These are phyloP conservation scores for Lepidurus couesii DNA, from an alignment of 1,140 invertebrate species.

Conservation along the genomic window DNA sequence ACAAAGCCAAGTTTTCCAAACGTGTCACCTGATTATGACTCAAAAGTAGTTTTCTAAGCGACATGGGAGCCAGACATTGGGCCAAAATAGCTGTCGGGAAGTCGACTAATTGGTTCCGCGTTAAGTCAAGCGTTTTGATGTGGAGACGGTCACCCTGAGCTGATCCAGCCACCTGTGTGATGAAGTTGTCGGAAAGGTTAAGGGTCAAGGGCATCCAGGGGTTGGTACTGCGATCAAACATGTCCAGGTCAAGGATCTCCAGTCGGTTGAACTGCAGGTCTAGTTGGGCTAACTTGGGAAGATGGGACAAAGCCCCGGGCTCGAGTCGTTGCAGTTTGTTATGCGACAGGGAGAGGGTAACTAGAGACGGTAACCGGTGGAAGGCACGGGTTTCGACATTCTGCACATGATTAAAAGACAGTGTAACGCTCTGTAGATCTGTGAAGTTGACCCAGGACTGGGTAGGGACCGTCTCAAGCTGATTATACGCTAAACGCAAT, in stretches of 20 bases:
- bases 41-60: constrained; percentile 59
- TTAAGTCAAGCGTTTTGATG: constrained; percentile 63
- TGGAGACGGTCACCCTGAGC: constrained; percentile 47
- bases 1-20: constrained; percentile 64
- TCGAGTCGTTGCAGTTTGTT: constrained; percentile 44
- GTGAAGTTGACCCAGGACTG: constrained; percentile 56
- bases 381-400: constrained; percentile 55
- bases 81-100: constrained; percentile 58
- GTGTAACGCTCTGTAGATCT: constrained; percentile 60
- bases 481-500: constrained; percentile 68
- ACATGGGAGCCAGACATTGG: constrained; percentile 52
- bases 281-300: constrained; percentile 60
- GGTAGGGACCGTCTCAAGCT: constrained; percentile 54
- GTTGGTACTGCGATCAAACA: constrained; percentile 60
- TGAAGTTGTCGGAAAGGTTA: constrained; percentile 64
- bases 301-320: constrained; percentile 57
- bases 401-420: constrained; percentile 64
- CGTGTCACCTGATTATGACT: constrained; percentile 66
- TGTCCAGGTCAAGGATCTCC: constrained; percentile 57
- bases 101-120: constrained; percentile 58
- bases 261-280: constrained; percentile 68
- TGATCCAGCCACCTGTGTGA: constrained; percentile 53
- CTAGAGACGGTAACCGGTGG: constrained; percentile 58
- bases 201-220: constrained; percentile 54
- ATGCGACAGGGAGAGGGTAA: constrained; percentile 59